Percentiles rank a stretch among this genome's conserved stretches.
Evolutionary conservation across 1,140 invertebrate species (phyloP).

Genomic region (Calycopis cecrops): DNA sequence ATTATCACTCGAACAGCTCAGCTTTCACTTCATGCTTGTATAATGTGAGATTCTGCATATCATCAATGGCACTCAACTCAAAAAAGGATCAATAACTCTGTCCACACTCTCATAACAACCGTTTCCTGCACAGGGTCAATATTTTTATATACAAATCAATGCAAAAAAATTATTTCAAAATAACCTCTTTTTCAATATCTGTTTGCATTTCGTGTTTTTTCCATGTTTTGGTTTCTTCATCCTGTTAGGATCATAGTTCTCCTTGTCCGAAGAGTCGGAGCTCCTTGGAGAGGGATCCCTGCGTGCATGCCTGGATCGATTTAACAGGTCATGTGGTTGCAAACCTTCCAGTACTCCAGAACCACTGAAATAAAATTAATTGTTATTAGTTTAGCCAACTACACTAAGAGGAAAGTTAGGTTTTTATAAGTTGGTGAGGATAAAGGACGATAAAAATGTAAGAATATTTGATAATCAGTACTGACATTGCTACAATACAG

Average conservation of each 20-base stretch:
- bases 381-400: slow-evolving; percentile 2
- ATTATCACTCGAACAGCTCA: too few relatives aligned
- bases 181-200: background rate
- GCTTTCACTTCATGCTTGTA: too few relatives aligned
- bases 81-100: too few relatives aligned
- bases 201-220: slow-evolving; percentile 37
- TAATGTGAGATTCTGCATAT: too few relatives aligned
- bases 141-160: background rate
- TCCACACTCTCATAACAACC: too few relatives aligned
- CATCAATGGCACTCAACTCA: too few relatives aligned
- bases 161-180: background rate
- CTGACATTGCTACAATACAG: too few relatives aligned
- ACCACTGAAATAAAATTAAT: slow-evolving; percentile 37
- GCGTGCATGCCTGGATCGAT: slow-evolving; percentile 26
- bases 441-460: too few relatives aligned
- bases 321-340: slow-evolving; percentile 24
- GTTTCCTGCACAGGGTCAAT: too few relatives aligned
- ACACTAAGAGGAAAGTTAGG: background rate
- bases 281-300: slow-evolving; percentile 47
- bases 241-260: slow-evolving; percentile 61
- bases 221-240: slow-evolving; percentile 31
- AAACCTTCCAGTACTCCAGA: slow-evolving; percentile 37
- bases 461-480: too few relatives aligned
- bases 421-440: background rate
- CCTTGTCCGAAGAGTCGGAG: slow-evolving; percentile 63